Evolutionary conservation across 2,797 vertebrate species (phyloP).

Genomic region (Neoniphon sammara): DNA sequence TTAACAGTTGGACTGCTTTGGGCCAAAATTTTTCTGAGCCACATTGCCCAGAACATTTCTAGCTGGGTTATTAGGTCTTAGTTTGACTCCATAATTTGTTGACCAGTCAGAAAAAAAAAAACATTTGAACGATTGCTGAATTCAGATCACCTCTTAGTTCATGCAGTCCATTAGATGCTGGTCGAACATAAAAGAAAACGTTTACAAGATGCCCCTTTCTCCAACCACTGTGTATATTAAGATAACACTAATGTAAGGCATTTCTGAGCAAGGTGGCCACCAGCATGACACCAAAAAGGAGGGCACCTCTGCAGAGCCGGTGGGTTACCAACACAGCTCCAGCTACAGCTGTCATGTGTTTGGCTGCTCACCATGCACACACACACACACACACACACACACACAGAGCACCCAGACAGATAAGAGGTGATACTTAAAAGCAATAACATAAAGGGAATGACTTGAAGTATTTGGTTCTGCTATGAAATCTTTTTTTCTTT

Average conservation of each 20-base stretch:
- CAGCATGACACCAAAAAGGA: too few species aligned
- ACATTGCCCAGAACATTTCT: conserved; percentile 20
- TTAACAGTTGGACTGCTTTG: conserved; percentile 22
- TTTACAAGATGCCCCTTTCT: conserved; percentile 1
- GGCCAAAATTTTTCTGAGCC: not conserved
- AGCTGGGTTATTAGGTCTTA: conserved; percentile 22
- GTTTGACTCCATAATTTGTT: conserved; percentile 25
- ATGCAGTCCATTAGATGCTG: conserved; percentile 10
- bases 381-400: too few species aligned
- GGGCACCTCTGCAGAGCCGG: too few species aligned
- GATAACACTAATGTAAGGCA: conserved; percentile 10
- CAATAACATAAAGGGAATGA: too few species aligned
- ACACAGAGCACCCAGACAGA: too few species aligned
- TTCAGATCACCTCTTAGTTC: conserved; percentile 10
- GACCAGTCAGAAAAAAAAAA: not conserved
- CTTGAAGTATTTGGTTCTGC: too few species aligned
- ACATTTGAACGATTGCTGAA: conserved; percentile 3
- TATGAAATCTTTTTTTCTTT: too few species aligned
- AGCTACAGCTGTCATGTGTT: too few species aligned
- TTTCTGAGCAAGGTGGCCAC: too few species aligned
- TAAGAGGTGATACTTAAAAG: too few species aligned
- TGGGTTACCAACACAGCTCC: too few species aligned
- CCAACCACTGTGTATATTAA: not conserved
- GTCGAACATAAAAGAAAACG: not conserved
- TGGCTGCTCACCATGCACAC: too few species aligned